Conservation (phyloP, 2,888 invertebrate genomes). For the Eupeodes luniger region DNA sequence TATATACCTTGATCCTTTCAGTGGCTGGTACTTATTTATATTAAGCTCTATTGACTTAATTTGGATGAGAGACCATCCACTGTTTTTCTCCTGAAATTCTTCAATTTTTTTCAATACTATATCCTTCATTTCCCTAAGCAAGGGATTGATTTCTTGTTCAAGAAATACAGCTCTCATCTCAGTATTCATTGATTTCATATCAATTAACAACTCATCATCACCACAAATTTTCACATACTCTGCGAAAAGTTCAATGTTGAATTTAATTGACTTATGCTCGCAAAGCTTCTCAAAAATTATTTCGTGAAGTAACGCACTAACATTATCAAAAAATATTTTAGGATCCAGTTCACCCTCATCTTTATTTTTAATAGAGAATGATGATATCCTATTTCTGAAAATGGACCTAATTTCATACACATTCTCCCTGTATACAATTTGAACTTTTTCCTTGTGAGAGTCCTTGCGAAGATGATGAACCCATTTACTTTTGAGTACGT, state of each 20-base stretch:
- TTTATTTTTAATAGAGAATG: no score
- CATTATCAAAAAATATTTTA: no score
- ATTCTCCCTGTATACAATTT: no score
- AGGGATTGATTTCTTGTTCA: background rate
- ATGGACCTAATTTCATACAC: no score
- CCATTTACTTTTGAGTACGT: no score
- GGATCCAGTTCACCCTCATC: no score
- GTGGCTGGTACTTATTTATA: slow-evolving; percentile 69
- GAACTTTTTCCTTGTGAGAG: no score
- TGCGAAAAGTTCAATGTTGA: background rate
- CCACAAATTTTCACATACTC: background rate
- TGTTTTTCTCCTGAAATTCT: slow-evolving; percentile 78
- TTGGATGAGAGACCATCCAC: slow-evolving; percentile 77
- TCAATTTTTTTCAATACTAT: slow-evolving; percentile 50
- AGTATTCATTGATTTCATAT: background rate
- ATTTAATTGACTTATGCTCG: background rate
- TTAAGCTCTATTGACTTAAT: slow-evolving; percentile 64
- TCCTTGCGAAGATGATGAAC: no score
- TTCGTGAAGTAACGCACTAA: no score
- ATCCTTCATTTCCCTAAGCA: background rate
- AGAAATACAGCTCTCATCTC: background rate
- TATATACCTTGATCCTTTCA: slow-evolving; percentile 57
- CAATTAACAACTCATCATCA: background rate
- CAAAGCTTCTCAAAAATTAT: no score
- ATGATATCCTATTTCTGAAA: no score